phyloP scores from a whole-genome alignment of 1,140 invertebrate species.

The Ostrea edulis region DNA sequence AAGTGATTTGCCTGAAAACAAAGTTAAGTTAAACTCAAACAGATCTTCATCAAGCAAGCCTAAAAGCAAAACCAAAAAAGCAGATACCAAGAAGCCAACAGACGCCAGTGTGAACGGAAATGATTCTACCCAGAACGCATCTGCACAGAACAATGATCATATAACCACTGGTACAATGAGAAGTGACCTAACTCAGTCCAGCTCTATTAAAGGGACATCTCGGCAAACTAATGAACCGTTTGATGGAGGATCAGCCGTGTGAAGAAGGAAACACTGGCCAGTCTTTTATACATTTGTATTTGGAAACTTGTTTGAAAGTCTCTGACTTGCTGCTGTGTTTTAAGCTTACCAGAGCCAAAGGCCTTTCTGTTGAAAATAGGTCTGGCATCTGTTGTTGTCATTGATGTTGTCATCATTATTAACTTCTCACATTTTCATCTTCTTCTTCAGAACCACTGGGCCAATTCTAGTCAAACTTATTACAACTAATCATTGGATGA shows the following conservation, averaged over 20 bases:
- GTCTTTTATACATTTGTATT: too few relatives aligned
- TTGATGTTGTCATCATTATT: too few relatives aligned
- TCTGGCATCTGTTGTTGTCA: too few relatives aligned
- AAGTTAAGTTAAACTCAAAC: too few relatives aligned
- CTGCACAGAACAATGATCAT: neutral
- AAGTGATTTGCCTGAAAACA: too few relatives aligned
- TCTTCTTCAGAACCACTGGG: neutral
- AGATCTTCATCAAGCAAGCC: too few relatives aligned
- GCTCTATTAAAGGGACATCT: neutral
- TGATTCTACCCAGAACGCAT: neutral
- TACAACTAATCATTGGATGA: neutral
- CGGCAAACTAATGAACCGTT: neutral
- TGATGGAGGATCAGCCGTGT: neutral
- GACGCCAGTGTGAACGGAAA: neutral
- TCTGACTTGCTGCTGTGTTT: neutral
- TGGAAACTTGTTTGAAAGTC: too few relatives aligned
- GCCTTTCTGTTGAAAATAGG: too few relatives aligned
- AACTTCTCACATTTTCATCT: neutral
- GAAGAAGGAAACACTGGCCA: neutral
- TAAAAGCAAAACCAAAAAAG: too few relatives aligned
- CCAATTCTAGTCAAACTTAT: neutral
- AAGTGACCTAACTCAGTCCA: neutral
- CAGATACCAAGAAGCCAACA: neutral
- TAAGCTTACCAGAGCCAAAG: neutral
- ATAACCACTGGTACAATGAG: neutral